These are phyloP conservation scores for Zaprionus tsacasi DNA, from an alignment of 1,140 invertebrate genomes.

Conservation along the genomic window DNA sequence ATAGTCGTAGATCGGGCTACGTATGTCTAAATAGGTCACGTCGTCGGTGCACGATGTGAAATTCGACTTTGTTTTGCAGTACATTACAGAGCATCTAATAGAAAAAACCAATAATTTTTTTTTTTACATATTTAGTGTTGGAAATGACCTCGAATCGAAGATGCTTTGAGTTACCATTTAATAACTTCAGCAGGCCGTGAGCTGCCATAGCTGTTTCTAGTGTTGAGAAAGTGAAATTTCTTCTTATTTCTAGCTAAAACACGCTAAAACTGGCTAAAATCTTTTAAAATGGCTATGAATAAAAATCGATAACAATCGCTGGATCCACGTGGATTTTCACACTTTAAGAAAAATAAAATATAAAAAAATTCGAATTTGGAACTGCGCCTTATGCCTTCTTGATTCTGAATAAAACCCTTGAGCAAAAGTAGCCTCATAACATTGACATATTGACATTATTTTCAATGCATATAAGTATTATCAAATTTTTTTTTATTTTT, in stretches of 20 bases:
- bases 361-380: neutral
- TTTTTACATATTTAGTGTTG: conserved; percentile 4
- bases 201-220: neutral
- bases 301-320: neutral
- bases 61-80: neutral
- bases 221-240: neutral
- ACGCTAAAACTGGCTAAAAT: neutral
- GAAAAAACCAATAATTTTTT: neutral
- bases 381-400: neutral
- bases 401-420: neutral
- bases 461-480: neutral
- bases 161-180: neutral
- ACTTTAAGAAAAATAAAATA: neutral
- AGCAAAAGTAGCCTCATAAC: neutral
- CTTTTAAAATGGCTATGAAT: too few relatives aligned
- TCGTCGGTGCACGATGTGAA: neutral
- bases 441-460: conserved; percentile 1
- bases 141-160: neutral
- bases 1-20: neutral
- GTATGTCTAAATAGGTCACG: neutral
- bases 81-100: neutral
- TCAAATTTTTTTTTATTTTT: too few relatives aligned
- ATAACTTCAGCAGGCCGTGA: conserved; percentile 1
- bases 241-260: neutral
- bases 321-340: neutral